A percentile compares a stretch with the other conserved stretches of the same genome.
Evolutionary conservation across 2,888 invertebrate genomes (phyloP).

Genomic region (Ramazzottius varieornatus): DNA sequence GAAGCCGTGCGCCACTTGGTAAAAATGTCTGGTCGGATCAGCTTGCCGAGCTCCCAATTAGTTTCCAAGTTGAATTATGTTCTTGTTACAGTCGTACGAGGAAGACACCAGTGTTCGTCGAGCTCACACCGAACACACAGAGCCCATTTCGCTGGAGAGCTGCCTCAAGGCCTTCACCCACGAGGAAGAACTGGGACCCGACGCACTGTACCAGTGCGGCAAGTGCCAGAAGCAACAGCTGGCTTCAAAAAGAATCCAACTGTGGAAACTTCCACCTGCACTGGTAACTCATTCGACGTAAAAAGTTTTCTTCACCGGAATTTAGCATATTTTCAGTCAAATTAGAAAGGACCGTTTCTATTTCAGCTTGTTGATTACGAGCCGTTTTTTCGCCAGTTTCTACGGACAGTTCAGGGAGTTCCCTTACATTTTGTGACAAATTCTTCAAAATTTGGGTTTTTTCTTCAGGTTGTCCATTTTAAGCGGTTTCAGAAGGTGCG

Average conservation of each 20-base stretch:
- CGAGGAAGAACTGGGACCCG: slow-evolving; percentile 46
- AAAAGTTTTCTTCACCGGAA: slow-evolving; percentile 2
- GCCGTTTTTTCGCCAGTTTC: too few relatives aligned
- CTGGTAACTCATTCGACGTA: slow-evolving; percentile 34
- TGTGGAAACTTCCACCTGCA: slow-evolving; percentile 67
- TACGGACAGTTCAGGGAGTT: too few relatives aligned
- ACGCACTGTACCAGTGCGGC: slow-evolving; percentile 58
- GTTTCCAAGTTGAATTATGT: too few relatives aligned
- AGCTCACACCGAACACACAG: slow-evolving; percentile 42
- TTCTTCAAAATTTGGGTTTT: too few relatives aligned
- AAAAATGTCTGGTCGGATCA: too few relatives aligned
- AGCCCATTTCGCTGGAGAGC: slow-evolving; percentile 52
- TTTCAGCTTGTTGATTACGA: too few relatives aligned
- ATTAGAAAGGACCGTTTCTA: too few relatives aligned
- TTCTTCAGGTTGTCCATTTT: slow-evolving; percentile 50
- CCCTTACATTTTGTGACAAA: too few relatives aligned
- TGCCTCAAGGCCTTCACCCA: slow-evolving; percentile 66
- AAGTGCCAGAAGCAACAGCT: slow-evolving; percentile 54
- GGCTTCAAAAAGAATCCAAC: slow-evolving; percentile 64
- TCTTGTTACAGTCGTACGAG: slow-evolving; percentile 41
- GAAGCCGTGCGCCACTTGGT: too few relatives aligned
- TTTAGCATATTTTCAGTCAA: too few relatives aligned
- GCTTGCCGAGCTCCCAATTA: too few relatives aligned
- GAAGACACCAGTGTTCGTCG: slow-evolving; percentile 47
- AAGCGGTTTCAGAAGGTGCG: slow-evolving; percentile 73